Percentiles rank a stretch among this genome's conserved stretches.
Evolutionary conservation across 2,113 vertebrate genomes (phyloP).

Genomic region (Corythaeola cristata): DNA sequence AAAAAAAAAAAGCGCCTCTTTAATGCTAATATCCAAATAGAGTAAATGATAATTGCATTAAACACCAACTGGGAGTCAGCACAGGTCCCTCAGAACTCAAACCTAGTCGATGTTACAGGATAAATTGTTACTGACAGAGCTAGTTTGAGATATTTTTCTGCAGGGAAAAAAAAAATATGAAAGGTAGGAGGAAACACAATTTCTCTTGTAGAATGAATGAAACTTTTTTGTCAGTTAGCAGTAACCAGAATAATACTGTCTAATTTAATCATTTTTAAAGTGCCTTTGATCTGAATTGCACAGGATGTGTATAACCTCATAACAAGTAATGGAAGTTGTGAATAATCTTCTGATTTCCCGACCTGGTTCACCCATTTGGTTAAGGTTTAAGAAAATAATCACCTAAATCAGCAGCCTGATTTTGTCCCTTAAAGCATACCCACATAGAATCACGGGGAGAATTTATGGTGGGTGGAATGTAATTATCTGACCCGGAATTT

Average conservation of each 20-base stretch:
- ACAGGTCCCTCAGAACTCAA: not conserved
- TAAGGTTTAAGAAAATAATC: not conserved
- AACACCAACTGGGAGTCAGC: not conserved
- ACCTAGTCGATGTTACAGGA: not conserved
- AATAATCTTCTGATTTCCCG: not conserved
- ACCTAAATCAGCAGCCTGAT: not conserved
- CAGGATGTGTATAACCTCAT: not conserved
- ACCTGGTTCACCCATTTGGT: not conserved
- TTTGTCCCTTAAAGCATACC: not conserved
- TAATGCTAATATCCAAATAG: constrained; percentile 33
- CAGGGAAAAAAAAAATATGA: not conserved
- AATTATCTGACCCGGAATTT: constrained; percentile 32
- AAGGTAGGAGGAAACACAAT: not conserved
- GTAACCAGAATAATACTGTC: not conserved
- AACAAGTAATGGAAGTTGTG: not conserved
- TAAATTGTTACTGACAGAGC: not conserved
- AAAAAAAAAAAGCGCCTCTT: not conserved
- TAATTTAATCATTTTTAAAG: not conserved
- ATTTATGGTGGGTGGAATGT: constrained; percentile 14
- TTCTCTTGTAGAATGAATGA: constrained; percentile 1
- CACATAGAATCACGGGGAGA: not conserved
- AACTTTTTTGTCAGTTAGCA: not conserved
- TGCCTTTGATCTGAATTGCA: not conserved
- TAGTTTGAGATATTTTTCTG: not conserved
- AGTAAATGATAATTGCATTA: constrained; percentile 43